Base-by-base conservation (phyloP, 2,797 vertebrate genomes). In the Typhlichthys subterraneus region DNA sequence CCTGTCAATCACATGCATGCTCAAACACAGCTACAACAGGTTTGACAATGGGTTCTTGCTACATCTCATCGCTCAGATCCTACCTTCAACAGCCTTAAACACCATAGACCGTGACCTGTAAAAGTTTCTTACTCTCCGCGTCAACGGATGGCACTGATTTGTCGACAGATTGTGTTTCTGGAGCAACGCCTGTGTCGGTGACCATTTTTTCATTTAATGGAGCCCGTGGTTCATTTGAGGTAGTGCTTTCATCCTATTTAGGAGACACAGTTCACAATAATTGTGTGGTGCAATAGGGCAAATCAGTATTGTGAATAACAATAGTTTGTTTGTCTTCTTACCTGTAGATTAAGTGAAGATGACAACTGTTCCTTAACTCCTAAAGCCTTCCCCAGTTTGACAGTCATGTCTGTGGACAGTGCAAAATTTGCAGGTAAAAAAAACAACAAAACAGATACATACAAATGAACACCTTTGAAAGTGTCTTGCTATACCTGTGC, bases 401-500 rank as follows among this genome's bases (percentile, higher is more conserved):
- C 78, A 33, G 72, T 19, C 13, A 61, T 54, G 23, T 78, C 79
- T 83, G 23, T 33, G 14, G 57, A 74, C 6, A 56, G 70, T 9
- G 1, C 4, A 23, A 1, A 3, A 50, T 61, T 12, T 19, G 19
- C 14, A 14, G 23, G 19, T 42, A 19, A 11, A 52, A 52, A 52
- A 52, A 52, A 5, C 19, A 54, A 14, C 59, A 2, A 9, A 17
- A 67, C 6, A 55, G 55, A n/a, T 12, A 33, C n/a, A 33, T 10
- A 15, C 13, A 12, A 57, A 48, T 0, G 29, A 49, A 31, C 1
- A 15, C 13, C 9, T 46, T 19, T 2, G 4, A 23, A 23, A 45
- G 7, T n/a, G 9, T 14, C 5, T 53, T 48, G 48, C 31, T 0
- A 38, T 65, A 90, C 88, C 84, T 81, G 71, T 29, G 48, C 12